These are phyloP conservation scores for Xylota sylvarum DNA, from an alignment of 2,888 invertebrate genomes.

Conservation along the genomic window DNA sequence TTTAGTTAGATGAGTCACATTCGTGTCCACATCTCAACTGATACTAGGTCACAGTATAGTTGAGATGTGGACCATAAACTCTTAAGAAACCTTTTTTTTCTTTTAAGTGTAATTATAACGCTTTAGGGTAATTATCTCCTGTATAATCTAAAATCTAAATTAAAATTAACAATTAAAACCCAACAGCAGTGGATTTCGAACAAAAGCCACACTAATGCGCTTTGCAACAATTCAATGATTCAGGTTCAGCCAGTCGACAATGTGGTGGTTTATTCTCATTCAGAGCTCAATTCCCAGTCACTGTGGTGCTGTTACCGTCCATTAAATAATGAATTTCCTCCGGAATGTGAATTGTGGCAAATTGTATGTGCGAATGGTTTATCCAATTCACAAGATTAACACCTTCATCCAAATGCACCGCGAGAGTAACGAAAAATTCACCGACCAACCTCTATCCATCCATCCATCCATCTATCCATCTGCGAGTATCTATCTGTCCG, in stretches of 20 bases:
- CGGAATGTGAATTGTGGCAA: conserved; percentile 73
- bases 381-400: conserved; percentile 72
- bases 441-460: conserved; percentile 8
- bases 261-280: conserved; percentile 33
- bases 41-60: too few relatives aligned
- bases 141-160: conserved; percentile 39
- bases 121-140: conserved; percentile 17
- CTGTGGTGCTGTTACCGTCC: conserved; percentile 23
- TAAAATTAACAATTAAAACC: conserved; percentile 52
- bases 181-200: background rate
- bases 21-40: too few relatives aligned
- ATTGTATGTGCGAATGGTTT: conserved; percentile 69
- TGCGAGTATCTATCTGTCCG: conserved; percentile 31
- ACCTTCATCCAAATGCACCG: conserved; percentile 66
- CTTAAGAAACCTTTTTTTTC: background rate
- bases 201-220: conserved; percentile 5
- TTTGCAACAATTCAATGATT: conserved; percentile 7
- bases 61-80: too few relatives aligned
- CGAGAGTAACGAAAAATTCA: background rate
- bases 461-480: conserved; percentile 50
- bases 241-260: background rate
- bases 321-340: conserved; percentile 75
- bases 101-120: conserved; percentile 16
- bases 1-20: too few relatives aligned
- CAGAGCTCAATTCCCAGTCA: conserved; percentile 33